Base-by-base conservation (phyloP, 1,140 invertebrate genomes). In the Agraylea sexmaculata region DNA sequence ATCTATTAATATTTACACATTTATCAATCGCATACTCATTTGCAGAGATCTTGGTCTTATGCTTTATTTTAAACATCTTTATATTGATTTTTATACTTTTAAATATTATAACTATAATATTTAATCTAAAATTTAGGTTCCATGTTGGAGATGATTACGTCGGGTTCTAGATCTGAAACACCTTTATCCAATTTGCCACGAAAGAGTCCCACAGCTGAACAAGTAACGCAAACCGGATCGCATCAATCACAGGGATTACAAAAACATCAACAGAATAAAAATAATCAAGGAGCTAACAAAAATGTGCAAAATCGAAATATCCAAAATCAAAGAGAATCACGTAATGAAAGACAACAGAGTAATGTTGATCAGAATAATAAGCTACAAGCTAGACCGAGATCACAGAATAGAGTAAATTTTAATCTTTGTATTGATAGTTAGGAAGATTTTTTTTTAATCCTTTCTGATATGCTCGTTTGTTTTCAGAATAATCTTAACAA, bases 201-300 rank as follows among this genome's bases (percentile, higher is more conserved):
- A 54, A 80, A 86, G 62, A 83, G 84, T 47, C 83, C 85, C 27
- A 87, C 85, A 3, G 75, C 77, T 41, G 87, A 92, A 59, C 80
- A 87, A 56, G 75, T 78, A 42, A 79, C 79, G 35, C 86, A 91
- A 62, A 73, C 75, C n/a, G 38, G 38, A 2, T 13, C 25, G 3
- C 32, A 22, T 7, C 53, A 60, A 46, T 44, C 53, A 25, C 50
- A 59, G 16, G 29, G 43, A 2, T 30, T 21, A 12, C 42, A 50
- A 29, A 31, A 41, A 8, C 45, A 42, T 20, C 23, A 43, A 27
- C 39, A 33, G 20, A 37, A 44, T 16, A 33, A 34, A n/a, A n/a
- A n/a, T n/a, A n/a, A n/a, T n/a, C n/a, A n/a, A n/a, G n/a, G n/a
- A n/a, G n/a, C n/a, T n/a, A n/a, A n/a, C n/a, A n/a, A n/a, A n/a